Percentiles rank a stretch among this genome's conserved stretches.
phyloP scores from a whole-genome alignment of 2,797 vertebrate genomes.

The Sebastes glaucus region DNA sequence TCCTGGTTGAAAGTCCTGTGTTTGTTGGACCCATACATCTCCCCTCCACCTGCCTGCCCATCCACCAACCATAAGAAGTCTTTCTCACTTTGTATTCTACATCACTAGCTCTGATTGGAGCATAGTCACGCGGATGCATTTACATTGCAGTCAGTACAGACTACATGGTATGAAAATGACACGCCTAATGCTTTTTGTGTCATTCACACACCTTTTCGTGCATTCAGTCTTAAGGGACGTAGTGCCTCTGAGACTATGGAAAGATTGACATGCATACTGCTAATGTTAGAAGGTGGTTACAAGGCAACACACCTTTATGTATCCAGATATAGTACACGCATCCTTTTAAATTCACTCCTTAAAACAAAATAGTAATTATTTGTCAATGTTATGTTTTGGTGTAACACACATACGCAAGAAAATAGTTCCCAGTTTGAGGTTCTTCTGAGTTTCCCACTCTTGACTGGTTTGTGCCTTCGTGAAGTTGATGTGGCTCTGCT shows the following conservation, averaged over 20 bases:
- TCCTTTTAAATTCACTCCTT: background rate
- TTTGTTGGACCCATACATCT: too few species aligned
- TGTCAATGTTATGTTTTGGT: background rate
- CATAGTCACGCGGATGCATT: accelerated
- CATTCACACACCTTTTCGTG: too few species aligned
- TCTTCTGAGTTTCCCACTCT: background rate
- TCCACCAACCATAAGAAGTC: too few species aligned
- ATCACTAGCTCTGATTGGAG: too few species aligned
- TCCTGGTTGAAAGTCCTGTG: too few species aligned
- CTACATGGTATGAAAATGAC: too few species aligned
- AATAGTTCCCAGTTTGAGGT: background rate
- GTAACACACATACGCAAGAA: background rate
- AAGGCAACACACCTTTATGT: too few species aligned
- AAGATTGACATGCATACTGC: background rate
- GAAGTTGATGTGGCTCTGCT: constrained; percentile 5
- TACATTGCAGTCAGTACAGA: too few species aligned
- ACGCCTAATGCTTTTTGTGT: too few species aligned
- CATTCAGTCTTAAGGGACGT: too few species aligned
- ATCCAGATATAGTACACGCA: background rate
- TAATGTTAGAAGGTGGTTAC: background rate
- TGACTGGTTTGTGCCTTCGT: constrained; percentile 1
- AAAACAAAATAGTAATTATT: background rate
- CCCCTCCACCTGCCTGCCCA: too few species aligned
- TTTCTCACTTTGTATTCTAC: too few species aligned
- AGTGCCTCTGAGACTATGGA: background rate